Evolutionary conservation across 2,113 vertebrate genomes (phyloP), one percentile per base, ranked within the genome.

Genomic region (Crotophaga sulcirostris): DNA sequence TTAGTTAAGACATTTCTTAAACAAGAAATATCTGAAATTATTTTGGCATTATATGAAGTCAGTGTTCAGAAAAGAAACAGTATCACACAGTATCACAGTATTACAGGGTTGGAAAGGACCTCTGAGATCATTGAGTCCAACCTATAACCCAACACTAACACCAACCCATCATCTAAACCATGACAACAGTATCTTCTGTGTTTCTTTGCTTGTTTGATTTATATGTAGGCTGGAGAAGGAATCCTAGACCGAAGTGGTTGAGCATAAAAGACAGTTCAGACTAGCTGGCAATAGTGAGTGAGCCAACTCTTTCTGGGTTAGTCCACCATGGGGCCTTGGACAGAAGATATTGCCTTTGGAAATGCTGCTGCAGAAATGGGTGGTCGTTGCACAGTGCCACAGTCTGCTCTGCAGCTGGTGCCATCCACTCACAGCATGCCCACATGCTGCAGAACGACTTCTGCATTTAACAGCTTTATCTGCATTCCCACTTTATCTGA

Each of bases 401-500:
- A 36, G 44, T 14, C 20, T 87, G 45, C 52, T 87, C 51, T 84
- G 40, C 64, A 29, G 20, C 45, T 80, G 67, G 58, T 34, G 63
- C 49, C 40, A 28, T 31, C 21, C 21, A 10, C 60, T 60, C 33
- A 55, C 36, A 58, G 59, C 25, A 26, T 14, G 7, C 19, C 79
- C 66, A 79, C 64, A 29, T 19, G 24, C 72, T 74, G 16, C 42
- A 86, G 77, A 54, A 80, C 54, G 87, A 80, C 42, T 77, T 47
- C 40, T 90, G 47, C 60, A 72, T 83, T 70, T 73, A 70, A 68
- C 34, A 29, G 16, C 25, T 92, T 81, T 70, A 87, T 93, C 77
- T 88, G 42, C 87, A 81, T 83, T 96, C 83, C 67, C 45, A 45
- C 20, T 86, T 52, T 80, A 92, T 95, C 92, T 96, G 95, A 93